Evolutionary conservation across 1,140 invertebrate genomes (phyloP).

Genomic region (Stratiolaelaps scimitus): DNA sequence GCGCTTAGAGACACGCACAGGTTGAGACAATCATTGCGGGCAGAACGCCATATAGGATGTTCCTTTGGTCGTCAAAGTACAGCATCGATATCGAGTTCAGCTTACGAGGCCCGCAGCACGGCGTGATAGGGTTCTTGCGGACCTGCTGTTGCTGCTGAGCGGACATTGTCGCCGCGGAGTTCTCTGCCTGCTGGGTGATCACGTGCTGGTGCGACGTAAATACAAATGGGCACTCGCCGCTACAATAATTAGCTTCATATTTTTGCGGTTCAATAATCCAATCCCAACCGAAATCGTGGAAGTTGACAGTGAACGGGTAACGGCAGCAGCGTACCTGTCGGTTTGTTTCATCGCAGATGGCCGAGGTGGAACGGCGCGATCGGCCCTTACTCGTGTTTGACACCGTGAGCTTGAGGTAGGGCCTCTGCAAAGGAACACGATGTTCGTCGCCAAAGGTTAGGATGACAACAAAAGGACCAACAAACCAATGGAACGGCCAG

Average conservation of each 20-base stretch:
- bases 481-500: background rate
- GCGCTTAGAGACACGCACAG: constrained; percentile 55
- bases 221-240: constrained; percentile 76
- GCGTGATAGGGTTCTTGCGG: background rate
- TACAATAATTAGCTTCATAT: constrained; percentile 92
- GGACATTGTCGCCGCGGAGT: no score
- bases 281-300: constrained; percentile 92
- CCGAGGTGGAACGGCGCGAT: constrained; percentile 57
- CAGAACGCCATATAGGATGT: constrained; percentile 72
- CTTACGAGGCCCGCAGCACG: constrained; percentile 72
- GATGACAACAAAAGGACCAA: background rate
- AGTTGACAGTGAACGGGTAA: constrained; percentile 83
- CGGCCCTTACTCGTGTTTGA: constrained; percentile 39
- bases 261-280: constrained; percentile 92
- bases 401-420: background rate
- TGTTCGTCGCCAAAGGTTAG: no score
- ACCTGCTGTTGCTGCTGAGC: background rate
- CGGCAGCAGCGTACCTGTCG: constrained; percentile 70
- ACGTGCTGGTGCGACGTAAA: constrained; percentile 70
- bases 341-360: constrained; percentile 61
- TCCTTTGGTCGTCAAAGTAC: constrained; percentile 70
- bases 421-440: constrained; percentile 11
- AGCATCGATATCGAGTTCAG: constrained; percentile 80
- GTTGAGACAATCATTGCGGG: constrained; percentile 84
- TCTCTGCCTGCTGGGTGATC: constrained; percentile 71